A percentile compares a stretch with the other conserved stretches of the same genome.
phyloP scores from a whole-genome alignment of 2,888 invertebrate species.

The Eupithecia dodoneata region DNA sequence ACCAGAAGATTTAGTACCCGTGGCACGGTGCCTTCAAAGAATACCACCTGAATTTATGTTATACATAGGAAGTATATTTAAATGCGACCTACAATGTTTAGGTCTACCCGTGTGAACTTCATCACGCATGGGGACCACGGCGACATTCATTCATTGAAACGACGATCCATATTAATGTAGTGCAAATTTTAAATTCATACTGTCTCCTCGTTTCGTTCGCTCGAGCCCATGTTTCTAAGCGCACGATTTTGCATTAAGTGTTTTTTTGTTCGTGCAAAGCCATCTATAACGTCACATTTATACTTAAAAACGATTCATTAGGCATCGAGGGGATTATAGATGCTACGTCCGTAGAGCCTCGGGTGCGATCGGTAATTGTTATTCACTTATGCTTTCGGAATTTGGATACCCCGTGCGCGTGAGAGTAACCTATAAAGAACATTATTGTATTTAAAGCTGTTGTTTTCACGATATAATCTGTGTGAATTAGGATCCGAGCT shows the following conservation, averaged over 20 bases:
- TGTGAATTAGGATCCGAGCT: slow-evolving; percentile 30
- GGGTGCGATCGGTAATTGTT: slow-evolving; percentile 58
- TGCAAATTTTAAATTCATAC: slow-evolving; percentile 83
- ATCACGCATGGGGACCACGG: slow-evolving; percentile 81
- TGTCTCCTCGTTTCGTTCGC: slow-evolving; percentile 78
- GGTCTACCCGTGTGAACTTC: slow-evolving; percentile 82
- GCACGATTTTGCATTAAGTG: slow-evolving; percentile 81
- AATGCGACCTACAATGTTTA: slow-evolving; percentile 81
- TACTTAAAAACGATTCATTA: slow-evolving; percentile 70
- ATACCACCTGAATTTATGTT: slow-evolving; percentile 79
- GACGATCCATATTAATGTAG: slow-evolving; percentile 83
- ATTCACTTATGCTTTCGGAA: slow-evolving; percentile 59
- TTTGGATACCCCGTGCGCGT: slow-evolving; percentile 55
- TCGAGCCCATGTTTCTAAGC: slow-evolving; percentile 75
- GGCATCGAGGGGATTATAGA: slow-evolving; percentile 64
- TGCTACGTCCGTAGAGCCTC: slow-evolving; percentile 62
- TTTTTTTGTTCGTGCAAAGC: slow-evolving; percentile 76
- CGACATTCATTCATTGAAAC: slow-evolving; percentile 83
- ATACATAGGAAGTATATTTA: slow-evolving; percentile 83
- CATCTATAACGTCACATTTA: slow-evolving; percentile 75
- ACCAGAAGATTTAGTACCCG: slow-evolving; percentile 73
- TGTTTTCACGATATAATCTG: slow-evolving; percentile 40
- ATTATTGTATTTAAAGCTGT: slow-evolving; percentile 43
- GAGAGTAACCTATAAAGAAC: slow-evolving; percentile 55
- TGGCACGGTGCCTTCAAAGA: slow-evolving; percentile 80